Base-by-base conservation (phyloP, 2,113 vertebrate genomes). In the Suncus etruscus region DNA sequence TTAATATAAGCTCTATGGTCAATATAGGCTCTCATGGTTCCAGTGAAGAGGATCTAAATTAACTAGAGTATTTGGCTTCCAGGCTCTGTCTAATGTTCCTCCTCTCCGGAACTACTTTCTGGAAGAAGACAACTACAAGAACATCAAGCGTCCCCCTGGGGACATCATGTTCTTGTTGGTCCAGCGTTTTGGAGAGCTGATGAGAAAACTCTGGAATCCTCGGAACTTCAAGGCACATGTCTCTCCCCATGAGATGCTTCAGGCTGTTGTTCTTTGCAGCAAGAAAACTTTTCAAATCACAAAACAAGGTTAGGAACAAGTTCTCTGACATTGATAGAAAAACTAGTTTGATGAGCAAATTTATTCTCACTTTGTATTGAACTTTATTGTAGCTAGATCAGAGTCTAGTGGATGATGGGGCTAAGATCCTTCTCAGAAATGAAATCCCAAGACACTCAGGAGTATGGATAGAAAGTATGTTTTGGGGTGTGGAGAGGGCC, bases 201-300 rank as follows among this genome's bases (percentile, higher is more conserved):
- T 99, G 99, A 97, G 99, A 79, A 99, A 99, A 92, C 98, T 99
- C 32, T 99, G 99, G 99, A 99, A 99, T 96, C 99, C 99, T 0
- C 97, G 99, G 1, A 99, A 99, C 95, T 99, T 99, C 96, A 99
- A 99, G 94, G 99, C 99, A 0, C 99, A 99, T 0, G 99, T 99
- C 8, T 99, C 99, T 0, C 99, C 99, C 12, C 99, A 99, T 0
- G 99, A 99, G 97, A 99, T 99, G 99, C 97, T 99, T 82, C 99
- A 99, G 96, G 99, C 99, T 0, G 99, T 99, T 48, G 99, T 99
- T 29, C 98, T 99, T 3, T 99, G 99, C 98, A 99, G 99, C 97
- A 99, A 99, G 98, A 99, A 99, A 96, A 99, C 98, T 93, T 99
- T 99, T 95, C 99, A 99, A 97, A 99, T 99, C 96, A 99, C 99